phyloP scores from a whole-genome alignment of 2,113 vertebrate species.

The Seriola aureovittata region DNA sequence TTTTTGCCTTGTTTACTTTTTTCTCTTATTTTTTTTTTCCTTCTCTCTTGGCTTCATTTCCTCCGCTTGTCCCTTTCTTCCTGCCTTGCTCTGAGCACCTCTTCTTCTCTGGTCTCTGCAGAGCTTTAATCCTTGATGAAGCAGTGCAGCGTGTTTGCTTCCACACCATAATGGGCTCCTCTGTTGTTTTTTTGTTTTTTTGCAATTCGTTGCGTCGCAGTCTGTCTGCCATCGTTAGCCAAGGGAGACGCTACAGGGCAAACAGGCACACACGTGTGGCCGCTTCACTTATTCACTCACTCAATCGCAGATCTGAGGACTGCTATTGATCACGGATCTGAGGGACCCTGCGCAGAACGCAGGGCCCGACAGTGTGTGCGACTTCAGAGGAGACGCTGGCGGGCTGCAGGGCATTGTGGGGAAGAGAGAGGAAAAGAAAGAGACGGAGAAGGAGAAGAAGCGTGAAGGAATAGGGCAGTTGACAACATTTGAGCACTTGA shows the following conservation, averaged over 20 bases:
- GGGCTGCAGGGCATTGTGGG: conserved; percentile 8
- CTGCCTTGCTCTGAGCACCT: conserved; percentile 16
- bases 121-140: conserved; percentile 63
- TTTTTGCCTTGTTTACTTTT: conserved; percentile 18
- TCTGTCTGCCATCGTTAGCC: conserved; percentile 57
- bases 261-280: conserved; percentile 5
- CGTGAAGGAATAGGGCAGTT: conserved; percentile 1
- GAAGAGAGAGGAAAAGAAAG: not conserved
- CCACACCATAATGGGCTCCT: conserved; percentile 45
- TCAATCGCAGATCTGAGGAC: conserved; percentile 50
- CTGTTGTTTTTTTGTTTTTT: conserved; percentile 48
- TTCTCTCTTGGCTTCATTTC: not conserved
- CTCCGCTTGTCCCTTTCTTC: not conserved
- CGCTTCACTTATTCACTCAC: conserved; percentile 24
- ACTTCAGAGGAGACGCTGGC: conserved; percentile 38
- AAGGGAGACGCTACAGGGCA: conserved; percentile 34
- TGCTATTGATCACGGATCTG: conserved; percentile 64
- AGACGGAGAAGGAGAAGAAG: not conserved
- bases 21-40: not conserved
- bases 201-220: conserved; percentile 28
- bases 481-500: conserved; percentile 23
- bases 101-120: conserved; percentile 37
- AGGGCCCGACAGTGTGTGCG: not conserved
- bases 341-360: conserved; percentile 30
- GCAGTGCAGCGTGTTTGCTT: conserved; percentile 34